phyloP scores from a whole-genome alignment of 2,113 vertebrate genomes.

The Phocoena sinus region DNA sequence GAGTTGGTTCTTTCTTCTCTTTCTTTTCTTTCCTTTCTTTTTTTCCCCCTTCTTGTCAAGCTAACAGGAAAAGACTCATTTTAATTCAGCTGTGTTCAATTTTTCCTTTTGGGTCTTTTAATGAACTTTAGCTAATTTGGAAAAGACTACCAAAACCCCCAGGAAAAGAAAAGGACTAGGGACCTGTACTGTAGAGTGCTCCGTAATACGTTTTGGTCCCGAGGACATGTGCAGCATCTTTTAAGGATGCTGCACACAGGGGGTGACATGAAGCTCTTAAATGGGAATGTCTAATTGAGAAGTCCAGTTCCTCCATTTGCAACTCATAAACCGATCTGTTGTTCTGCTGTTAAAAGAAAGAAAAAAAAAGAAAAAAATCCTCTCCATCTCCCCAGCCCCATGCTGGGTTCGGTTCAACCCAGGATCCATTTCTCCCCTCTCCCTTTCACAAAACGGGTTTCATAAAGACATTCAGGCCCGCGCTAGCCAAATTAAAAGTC shows the following conservation, averaged over 20 bases:
- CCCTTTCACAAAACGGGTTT: conserved; percentile 8
- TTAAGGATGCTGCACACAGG: background rate
- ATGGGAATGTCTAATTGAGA: conserved; percentile 41
- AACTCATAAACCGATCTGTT: conserved; percentile 22
- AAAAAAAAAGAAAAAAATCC: background rate
- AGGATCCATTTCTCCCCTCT: background rate
- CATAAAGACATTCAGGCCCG: background rate
- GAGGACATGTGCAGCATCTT: conserved; percentile 7
- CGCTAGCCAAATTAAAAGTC: conserved; percentile 8
- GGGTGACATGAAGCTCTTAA: background rate
- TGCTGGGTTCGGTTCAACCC: background rate
- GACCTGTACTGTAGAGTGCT: background rate
- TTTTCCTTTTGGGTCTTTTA: conserved; percentile 57
- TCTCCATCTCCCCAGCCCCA: background rate
- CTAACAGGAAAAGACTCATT: conserved; percentile 55
- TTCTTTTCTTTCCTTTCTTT: background rate
- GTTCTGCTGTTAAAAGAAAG: background rate
- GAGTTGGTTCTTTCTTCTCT: conserved; percentile 38
- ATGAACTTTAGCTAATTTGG: conserved; percentile 55
- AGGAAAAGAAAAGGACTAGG: conserved; percentile 45
- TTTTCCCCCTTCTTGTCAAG: background rate
- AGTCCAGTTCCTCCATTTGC: conserved; percentile 27
- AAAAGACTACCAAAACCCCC: conserved; percentile 49
- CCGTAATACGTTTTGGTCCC: conserved; percentile 55
- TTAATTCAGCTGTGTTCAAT: conserved; percentile 69